phyloP scores from a whole-genome alignment of 2,797 vertebrate species.

The Kryptopterus vitreolus region DNA sequence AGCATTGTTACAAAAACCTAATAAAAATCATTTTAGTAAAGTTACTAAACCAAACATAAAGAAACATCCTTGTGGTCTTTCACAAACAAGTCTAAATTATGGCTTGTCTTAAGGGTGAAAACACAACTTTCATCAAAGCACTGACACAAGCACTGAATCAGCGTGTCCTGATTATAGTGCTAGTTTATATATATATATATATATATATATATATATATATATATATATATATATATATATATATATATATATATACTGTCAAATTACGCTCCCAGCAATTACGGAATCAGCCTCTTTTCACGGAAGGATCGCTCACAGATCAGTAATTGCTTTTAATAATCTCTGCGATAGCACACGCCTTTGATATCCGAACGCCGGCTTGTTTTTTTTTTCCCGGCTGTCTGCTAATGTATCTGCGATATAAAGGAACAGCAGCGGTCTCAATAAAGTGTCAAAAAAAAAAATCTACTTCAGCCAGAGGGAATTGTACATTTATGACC shows the following conservation, averaged over 20 bases:
- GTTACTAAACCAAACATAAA: not conserved
- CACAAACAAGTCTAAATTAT: not conserved
- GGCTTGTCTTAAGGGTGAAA: not conserved
- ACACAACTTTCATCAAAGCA: not conserved
- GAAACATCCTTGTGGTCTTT: not conserved
- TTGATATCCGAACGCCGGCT: not conserved
- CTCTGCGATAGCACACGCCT: not conserved
- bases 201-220: no score
- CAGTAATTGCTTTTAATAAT: slow-evolving; percentile 21
- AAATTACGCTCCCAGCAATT: slow-evolving; percentile 9
- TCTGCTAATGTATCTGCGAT: not conserved
- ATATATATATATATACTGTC: no score
- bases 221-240: no score
- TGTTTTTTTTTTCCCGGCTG: slow-evolving; percentile 7
- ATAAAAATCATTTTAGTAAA: not conserved
- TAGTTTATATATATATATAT: no score
- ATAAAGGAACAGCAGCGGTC: not conserved
- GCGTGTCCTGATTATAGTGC: not conserved
- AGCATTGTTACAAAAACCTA: not conserved
- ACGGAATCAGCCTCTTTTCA: not conserved
- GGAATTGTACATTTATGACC: not conserved
- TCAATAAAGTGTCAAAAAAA: slow-evolving; percentile 5
- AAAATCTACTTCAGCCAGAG: not conserved
- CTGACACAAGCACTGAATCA: slow-evolving; percentile 1
- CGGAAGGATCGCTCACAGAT: not conserved